Evolutionary conservation across 2,888 invertebrate species (phyloP), one percentile per base, ranked within the genome.

Genomic region (Chrysolina haemoptera): DNA sequence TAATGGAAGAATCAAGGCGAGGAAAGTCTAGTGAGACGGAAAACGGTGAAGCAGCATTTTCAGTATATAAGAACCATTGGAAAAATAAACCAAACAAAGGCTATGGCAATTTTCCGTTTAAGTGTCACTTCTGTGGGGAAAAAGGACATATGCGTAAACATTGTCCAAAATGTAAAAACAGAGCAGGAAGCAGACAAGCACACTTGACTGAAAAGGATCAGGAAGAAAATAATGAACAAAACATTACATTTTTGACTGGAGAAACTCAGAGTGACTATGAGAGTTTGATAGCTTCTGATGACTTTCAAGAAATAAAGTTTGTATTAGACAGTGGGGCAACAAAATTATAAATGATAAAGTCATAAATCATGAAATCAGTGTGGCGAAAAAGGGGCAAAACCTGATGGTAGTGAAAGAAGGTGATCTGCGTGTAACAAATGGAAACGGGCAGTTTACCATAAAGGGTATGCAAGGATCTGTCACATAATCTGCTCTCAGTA

Each of bases 311-410:
- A 40, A 76, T 80, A 62, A 74, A 65, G n/a, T 80, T 81, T 73
- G 68, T 81, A 27, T 62, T 79, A 14, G 80, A 81, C 63, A 78
- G 77, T 75, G 80, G 81, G 59, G 78, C 78, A 10, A 79, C 43
- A 74, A 40, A 71, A 71, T 78, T 63, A 46, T 69, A 62, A 66
- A 74, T 70, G 41, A 35, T 35, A 73, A 77, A 48, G 41, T 73
- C 18, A 62, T 80, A 40, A 53, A 64, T n/a, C 71, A 76, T 48
- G 75, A 69, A 40, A 80, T 79, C 74, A 80, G 71, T 70, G 79
- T 79, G 18, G 79, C 81, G 14, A 82, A 82, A 63, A 43, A 73
- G 63, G 79, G 77, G 20, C 71, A 81, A 71, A 62, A 73, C 40
- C 69, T 81, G 9, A 66, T 16, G 63, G 78, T 78, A 46, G 73